Conservation (phyloP, 2,888 invertebrate species). For the Morpho achilles region DNA sequence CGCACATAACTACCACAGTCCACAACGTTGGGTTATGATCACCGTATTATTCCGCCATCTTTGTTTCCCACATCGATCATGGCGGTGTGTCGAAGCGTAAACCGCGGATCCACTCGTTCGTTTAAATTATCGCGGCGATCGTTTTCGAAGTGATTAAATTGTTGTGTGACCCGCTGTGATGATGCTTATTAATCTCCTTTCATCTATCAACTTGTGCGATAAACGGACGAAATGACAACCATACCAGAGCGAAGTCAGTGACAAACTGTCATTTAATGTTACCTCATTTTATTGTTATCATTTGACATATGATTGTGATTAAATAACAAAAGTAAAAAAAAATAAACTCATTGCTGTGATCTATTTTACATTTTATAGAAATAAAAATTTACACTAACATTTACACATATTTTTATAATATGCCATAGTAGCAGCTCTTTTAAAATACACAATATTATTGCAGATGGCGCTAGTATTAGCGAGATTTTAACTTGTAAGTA, state of each 20-base stretch:
- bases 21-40: slow-evolving; percentile 70
- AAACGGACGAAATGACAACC: slow-evolving; percentile 74
- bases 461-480: too few relatives aligned
- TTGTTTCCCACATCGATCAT: slow-evolving; percentile 79
- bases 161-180: slow-evolving; percentile 54
- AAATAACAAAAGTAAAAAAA: too few relatives aligned
- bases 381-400: too few relatives aligned
- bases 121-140: slow-evolving; percentile 42
- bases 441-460: too few relatives aligned
- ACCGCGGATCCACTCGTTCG: slow-evolving; percentile 42
- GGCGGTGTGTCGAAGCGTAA: slow-evolving; percentile 56
- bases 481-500: too few relatives aligned
- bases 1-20: slow-evolving; percentile 62
- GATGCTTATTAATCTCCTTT: slow-evolving; percentile 71
- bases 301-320: neutral
- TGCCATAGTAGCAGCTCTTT: too few relatives aligned
- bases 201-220: slow-evolving; percentile 69
- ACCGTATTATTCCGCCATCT: slow-evolving; percentile 80
- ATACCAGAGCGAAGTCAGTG: slow-evolving; percentile 73
- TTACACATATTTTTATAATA: too few relatives aligned
- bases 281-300: slow-evolving; percentile 21
- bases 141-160: slow-evolving; percentile 41
- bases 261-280: slow-evolving; percentile 65
- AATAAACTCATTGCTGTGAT: too few relatives aligned
- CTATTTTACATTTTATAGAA: too few relatives aligned